phyloP scores from a whole-genome alignment of 2,797 vertebrate genomes.

The Yasuhikotakia modesta region DNA sequence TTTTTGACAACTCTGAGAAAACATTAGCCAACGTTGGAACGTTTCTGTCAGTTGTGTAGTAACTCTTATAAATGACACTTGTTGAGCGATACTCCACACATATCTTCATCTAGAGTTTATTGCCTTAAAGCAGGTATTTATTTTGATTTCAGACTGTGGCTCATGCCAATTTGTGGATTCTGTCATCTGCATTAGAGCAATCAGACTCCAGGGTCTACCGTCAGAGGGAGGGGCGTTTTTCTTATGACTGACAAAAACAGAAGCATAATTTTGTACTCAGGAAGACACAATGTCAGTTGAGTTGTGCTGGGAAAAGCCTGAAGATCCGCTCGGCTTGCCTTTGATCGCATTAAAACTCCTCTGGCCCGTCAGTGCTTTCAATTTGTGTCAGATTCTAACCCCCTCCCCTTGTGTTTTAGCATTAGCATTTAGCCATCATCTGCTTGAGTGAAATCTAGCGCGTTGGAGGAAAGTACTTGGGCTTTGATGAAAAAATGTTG shows the following conservation, averaged over 20 bases:
- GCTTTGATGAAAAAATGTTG: constrained; percentile 33
- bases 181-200: constrained; percentile 23
- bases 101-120: constrained; percentile 4
- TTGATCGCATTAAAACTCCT: constrained; percentile 79
- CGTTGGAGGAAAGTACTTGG: background rate
- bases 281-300: constrained; percentile 74
- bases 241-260: constrained; percentile 64
- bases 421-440: constrained; percentile 68
- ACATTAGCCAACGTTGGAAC: no score
- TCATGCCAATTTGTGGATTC: constrained; percentile 21
- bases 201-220: constrained; percentile 17
- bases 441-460: constrained; percentile 57
- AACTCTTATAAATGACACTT: no score
- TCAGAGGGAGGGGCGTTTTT: constrained; percentile 27
- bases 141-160: constrained; percentile 13
- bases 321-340: constrained; percentile 80
- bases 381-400: constrained; percentile 74
- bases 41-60: no score
- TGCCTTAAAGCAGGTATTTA: constrained; percentile 27
- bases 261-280: constrained; percentile 74
- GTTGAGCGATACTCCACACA: background rate
- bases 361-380: constrained; percentile 66
- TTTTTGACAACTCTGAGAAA: no score
- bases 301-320: constrained; percentile 74
- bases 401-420: constrained; percentile 69